Evolutionary conservation across 2,888 invertebrate species (phyloP).

Genomic region (Amiota communis): DNA sequence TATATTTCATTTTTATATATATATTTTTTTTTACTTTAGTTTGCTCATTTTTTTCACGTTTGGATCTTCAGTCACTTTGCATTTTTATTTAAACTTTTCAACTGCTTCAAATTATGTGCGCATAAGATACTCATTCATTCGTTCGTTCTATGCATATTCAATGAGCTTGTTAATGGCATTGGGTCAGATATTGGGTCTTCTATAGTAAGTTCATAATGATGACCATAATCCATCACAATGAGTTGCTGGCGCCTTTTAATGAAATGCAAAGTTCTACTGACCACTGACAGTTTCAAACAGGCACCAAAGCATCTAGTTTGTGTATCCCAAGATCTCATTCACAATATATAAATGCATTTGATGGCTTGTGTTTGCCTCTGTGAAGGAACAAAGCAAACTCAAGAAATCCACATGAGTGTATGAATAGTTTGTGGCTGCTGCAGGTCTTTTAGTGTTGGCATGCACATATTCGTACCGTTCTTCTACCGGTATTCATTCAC

Average conservation of each 20-base stretch:
- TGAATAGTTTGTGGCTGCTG: not conserved
- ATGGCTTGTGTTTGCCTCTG: too few relatives aligned
- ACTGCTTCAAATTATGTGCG: not conserved
- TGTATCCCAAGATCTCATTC: not conserved
- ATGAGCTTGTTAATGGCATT: constrained; percentile 8
- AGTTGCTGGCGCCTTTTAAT: constrained; percentile 53
- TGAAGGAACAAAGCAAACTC: too few relatives aligned
- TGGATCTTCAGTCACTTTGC: too few relatives aligned
- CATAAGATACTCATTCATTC: constrained; percentile 7
- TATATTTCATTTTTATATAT: too few relatives aligned
- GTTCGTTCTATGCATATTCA: constrained; percentile 8
- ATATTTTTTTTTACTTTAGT: too few relatives aligned
- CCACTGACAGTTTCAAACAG: constrained; percentile 18
- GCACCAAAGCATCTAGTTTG: not conserved
- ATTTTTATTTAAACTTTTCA: constrained; percentile 12
- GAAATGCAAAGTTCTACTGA: constrained; percentile 52
- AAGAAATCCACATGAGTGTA: not conserved
- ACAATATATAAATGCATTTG: too few relatives aligned
- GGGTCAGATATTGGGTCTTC: too few relatives aligned
- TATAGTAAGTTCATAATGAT: not conserved
- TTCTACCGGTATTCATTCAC: not conserved
- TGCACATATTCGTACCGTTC: too few relatives aligned
- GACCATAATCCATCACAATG: constrained; percentile 13
- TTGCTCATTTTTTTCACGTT: too few relatives aligned
- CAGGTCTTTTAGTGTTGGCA: not conserved